Base-by-base conservation (phyloP, 2,113 vertebrate genomes). In the Lasiurus cinereus region DNA sequence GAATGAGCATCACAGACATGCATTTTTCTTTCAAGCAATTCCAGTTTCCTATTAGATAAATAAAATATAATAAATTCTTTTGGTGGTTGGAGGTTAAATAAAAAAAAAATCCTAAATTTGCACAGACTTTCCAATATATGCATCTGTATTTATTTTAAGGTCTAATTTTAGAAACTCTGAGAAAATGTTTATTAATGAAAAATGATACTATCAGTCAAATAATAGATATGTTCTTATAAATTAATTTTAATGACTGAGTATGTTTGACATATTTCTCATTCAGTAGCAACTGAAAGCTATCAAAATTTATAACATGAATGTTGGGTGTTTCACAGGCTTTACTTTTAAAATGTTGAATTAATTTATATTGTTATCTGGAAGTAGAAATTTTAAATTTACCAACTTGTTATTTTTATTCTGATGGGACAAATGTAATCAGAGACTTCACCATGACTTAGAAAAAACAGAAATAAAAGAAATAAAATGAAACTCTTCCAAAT, bases 241-340 rank as follows among this genome's bases (percentile, higher is more conserved):
- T 73, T 89, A 64, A 5, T 84, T 97, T 93, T 95, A 88, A 54
- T 72, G 52, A 83, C 15, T 78, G 10, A 93, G 33, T 83, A 79
- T 74, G 6, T 92, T 79, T 94, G 12, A 0, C 27, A 76, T 78
- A 56, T 76, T 93, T 5, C 2, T 66, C n/a, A 67, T 56, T 83
- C 8, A 90, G 6, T 33, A 66, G 18, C 78, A 86, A 88, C 22
- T 52, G 8, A 77, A 87, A 50, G 13, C 22, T 43, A 92, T n/a
- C n/a, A 90, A 52, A 78, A 43, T 67, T 83, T 92, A n/a, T 83
- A 79, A 72, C 43, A 64, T 0, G 36, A 62, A 62, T 27, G 36
- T 33, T 83, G 8, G 15, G 21, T 66, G 2, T 2, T 83, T 83
- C 67, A 52, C 2, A 79, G 11, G 8, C 1, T 2, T 70, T 76